Conservation (phyloP, 2,888 invertebrate species). For the Coenonympha arcania region DNA sequence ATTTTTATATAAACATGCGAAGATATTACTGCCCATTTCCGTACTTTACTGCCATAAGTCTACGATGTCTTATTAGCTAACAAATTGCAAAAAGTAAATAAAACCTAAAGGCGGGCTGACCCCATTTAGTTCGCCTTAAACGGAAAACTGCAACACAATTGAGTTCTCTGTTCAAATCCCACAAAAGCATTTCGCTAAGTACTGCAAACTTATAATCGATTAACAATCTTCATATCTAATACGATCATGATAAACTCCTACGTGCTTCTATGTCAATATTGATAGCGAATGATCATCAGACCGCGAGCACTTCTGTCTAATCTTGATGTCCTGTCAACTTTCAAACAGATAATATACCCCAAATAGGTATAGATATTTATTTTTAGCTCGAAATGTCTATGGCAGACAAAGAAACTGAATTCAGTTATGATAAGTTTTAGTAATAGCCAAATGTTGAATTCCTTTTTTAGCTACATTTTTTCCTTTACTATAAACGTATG, state of each 20-base stretch:
- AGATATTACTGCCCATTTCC: too few species aligned
- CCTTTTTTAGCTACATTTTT: conserved; percentile 38
- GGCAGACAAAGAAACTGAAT: conserved; percentile 12
- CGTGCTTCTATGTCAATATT: conserved; percentile 3
- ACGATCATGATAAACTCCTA: conserved; percentile 1
- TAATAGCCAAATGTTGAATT: conserved; percentile 62
- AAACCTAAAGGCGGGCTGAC: too few species aligned
- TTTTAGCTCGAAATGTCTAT: not conserved
- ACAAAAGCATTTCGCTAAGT: not conserved
- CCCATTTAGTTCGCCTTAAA: too few species aligned
- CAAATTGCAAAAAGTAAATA: too few species aligned
- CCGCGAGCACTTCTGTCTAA: conserved; percentile 9
- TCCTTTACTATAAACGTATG: not conserved
- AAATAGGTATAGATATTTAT: not conserved
- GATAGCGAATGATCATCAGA: conserved; percentile 9
- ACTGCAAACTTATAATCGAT: not conserved
- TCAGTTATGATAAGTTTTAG: too few species aligned
- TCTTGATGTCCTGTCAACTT: conserved; percentile 1
- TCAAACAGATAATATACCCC: not conserved
- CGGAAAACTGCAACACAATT: too few species aligned
- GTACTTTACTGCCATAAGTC: too few species aligned
- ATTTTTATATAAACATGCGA: too few species aligned
- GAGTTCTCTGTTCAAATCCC: too few species aligned
- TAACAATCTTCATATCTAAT: conserved; percentile 3
- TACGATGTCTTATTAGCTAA: too few species aligned